Percentiles rank a stretch among this genome's conserved stretches.
Conservation (phyloP, 2,113 vertebrate genomes). For the Donacobius atricapilla region DNA sequence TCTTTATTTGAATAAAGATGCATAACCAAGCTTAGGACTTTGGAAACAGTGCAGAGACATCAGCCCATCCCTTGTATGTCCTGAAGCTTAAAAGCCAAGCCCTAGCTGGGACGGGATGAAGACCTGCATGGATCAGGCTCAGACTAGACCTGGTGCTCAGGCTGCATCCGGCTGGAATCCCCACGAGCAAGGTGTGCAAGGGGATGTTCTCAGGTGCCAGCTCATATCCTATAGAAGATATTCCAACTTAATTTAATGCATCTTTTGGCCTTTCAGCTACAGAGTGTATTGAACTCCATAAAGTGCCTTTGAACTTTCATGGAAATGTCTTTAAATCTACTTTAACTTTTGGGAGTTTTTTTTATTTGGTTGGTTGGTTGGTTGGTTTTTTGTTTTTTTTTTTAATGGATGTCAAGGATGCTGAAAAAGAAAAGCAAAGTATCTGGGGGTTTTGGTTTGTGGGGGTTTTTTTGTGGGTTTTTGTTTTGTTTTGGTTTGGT, state of each 20-base stretch:
- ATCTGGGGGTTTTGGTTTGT: fast-evolving
- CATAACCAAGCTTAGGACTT: not conserved
- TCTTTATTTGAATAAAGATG: not conserved
- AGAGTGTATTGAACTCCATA: not conserved
- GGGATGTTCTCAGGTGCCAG: not conserved
- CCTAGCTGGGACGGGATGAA: not conserved
- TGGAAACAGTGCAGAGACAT: not conserved
- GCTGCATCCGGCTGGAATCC: not conserved
- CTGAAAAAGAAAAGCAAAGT: not conserved
- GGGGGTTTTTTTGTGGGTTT: no score
- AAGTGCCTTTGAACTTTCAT: not conserved
- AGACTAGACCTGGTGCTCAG: not conserved
- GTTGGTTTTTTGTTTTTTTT: no score
- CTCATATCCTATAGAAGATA: not conserved
- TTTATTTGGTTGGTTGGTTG: no score
- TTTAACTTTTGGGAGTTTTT: no score
- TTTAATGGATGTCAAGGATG: not conserved
- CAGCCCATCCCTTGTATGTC: not conserved
- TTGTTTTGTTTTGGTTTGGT: not conserved
- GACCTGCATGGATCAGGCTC: not conserved
- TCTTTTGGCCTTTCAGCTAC: not conserved
- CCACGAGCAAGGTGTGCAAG: not conserved
- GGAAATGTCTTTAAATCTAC: not conserved
- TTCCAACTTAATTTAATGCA: not conserved
- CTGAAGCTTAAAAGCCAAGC: not conserved